phyloP scores from a whole-genome alignment of 1,140 invertebrate genomes.

The Drosophila prosaltans region DNA sequence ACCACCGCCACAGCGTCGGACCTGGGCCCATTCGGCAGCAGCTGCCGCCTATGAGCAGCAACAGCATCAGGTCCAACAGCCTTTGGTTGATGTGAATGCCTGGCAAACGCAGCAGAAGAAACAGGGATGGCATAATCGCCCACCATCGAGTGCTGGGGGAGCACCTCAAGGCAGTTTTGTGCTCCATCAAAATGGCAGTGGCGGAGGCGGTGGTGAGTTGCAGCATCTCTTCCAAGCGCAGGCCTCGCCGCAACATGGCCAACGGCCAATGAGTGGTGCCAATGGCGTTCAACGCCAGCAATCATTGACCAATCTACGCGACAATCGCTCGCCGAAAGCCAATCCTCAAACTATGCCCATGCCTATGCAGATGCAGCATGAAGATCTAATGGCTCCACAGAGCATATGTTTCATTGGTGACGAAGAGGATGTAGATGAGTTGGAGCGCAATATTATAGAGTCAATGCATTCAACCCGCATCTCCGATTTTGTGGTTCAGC shows the following conservation, averaged over 20 bases:
- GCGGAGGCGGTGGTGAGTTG: conserved; percentile 68
- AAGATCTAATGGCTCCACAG: conserved; percentile 88
- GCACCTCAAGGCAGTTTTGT: conserved; percentile 69
- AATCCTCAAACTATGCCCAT: conserved; percentile 85
- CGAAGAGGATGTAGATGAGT: conserved; percentile 83
- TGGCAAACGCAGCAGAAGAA: conserved; percentile 77
- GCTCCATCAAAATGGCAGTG: conserved; percentile 76
- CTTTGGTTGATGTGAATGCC: conserved; percentile 74
- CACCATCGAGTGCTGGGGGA: conserved; percentile 55
- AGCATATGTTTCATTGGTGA: conserved; percentile 95
- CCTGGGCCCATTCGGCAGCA: conserved; percentile 89
- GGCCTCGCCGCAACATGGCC: conserved; percentile 70
- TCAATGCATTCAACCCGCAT: conserved; percentile 78
- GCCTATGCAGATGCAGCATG: conserved; percentile 79
- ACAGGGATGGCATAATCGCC: conserved; percentile 64
- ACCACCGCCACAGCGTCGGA: conserved; percentile 87
- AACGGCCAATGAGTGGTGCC: conserved; percentile 42
- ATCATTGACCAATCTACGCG: conserved; percentile 74
- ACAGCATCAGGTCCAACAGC: conserved; percentile 59
- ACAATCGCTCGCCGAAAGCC: conserved; percentile 74
- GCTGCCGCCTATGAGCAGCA: conserved; percentile 83
- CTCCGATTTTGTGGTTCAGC: conserved; percentile 71
- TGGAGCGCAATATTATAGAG: conserved; percentile 81
- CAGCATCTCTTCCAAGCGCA: conserved; percentile 83
- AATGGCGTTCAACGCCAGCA: conserved; percentile 80